phyloP scores from a whole-genome alignment of 2,888 invertebrate genomes.

The Nomada ferruginata region DNA sequence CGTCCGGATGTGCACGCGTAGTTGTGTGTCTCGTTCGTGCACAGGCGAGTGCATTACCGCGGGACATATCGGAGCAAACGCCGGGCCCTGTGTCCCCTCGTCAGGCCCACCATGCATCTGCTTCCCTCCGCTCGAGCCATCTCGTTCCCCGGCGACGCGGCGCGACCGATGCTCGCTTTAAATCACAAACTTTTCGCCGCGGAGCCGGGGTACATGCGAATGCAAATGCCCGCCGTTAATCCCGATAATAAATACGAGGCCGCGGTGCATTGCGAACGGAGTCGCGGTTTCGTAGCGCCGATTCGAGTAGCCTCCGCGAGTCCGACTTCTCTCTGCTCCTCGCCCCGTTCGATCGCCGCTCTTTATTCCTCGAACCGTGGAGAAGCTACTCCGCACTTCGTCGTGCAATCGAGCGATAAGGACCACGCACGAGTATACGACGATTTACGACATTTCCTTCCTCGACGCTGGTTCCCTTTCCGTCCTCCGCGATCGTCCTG shows the following conservation, averaged over 20 bases:
- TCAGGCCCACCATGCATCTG: background rate
- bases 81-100: background rate
- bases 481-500: background rate
- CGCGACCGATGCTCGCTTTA: conserved; percentile 53
- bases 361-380: conserved; percentile 43
- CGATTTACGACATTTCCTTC: background rate
- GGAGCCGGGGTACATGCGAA: conserved; percentile 58
- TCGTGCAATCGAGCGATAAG: conserved; percentile 16
- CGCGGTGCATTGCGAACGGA: conserved; percentile 30
- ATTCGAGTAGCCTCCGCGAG: background rate
- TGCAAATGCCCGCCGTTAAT: conserved; percentile 70
- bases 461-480: background rate
- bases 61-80: conserved; percentile 41
- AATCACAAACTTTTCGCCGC: conserved; percentile 64
- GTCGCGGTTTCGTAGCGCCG: conserved; percentile 8
- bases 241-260: conserved; percentile 66
- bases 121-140: background rate
- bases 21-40: conserved; percentile 39
- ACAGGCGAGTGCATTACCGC: conserved; percentile 38
- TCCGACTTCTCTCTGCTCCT: background rate
- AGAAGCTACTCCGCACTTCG: background rate
- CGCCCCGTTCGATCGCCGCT: background rate
- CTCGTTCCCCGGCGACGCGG: conserved; percentile 10
- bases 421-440: conserved; percentile 24
- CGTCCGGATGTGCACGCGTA: background rate